A percentile compares a stretch with the other conserved stretches of the same genome.
These are phyloP conservation scores for Corythornis vintsioides DNA, from an alignment of 2,113 vertebrate genomes.

Conservation along the genomic window DNA sequence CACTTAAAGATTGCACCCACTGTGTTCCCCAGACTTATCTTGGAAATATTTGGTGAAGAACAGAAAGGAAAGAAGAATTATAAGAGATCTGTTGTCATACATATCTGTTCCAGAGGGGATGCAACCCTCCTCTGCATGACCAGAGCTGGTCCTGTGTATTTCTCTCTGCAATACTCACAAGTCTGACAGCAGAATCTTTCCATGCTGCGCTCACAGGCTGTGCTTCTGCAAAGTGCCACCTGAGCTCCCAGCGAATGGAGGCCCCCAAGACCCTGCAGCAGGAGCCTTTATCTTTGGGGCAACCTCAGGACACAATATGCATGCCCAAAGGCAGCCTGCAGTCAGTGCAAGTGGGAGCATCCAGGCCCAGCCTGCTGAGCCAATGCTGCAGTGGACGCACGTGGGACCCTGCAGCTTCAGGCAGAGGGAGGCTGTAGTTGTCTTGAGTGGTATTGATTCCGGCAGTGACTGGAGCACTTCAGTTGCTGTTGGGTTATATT, in stretches of 20 bases:
- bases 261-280: background rate
- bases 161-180: background rate
- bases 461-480: background rate
- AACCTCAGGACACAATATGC: background rate
- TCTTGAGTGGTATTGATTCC: background rate
- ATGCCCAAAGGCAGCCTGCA: accelerated
- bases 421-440: background rate
- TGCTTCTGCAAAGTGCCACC: background rate
- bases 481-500: background rate
- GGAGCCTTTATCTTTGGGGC: background rate
- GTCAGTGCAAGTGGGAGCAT: background rate
- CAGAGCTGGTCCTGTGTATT: background rate
- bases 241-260: background rate
- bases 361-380: background rate
- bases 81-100: background rate
- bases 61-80: background rate
- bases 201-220: background rate
- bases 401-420: background rate
- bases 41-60: background rate
- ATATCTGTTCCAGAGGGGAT: background rate
- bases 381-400: accelerated
- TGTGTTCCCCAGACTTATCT: background rate
- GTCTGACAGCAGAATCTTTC: background rate
- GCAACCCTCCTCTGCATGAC: background rate
- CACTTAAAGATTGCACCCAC: background rate